Evolutionary conservation across 2,797 vertebrate genomes (phyloP), one percentile per base, ranked within the genome.

Genomic region (Dermochelys coriacea): DNA sequence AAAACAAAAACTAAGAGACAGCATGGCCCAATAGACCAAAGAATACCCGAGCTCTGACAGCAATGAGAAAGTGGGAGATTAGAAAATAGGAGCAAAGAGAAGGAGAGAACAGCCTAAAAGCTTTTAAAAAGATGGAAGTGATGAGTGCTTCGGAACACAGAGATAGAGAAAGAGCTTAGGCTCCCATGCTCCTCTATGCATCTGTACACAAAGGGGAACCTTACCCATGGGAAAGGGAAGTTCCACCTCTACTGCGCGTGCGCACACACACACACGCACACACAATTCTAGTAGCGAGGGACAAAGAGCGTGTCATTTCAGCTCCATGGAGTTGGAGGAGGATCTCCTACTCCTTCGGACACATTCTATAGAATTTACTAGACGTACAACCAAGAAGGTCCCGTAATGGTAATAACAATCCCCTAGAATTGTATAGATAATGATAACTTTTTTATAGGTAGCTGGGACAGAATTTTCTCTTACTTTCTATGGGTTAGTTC

Each of bases 181-280:
- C 55, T 71, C n/a, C 45, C 21, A 71, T n/a, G 49, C 18, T 79
- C 50, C 84, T 88, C 2, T 21, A 45, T 5, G 0, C 25, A 52
- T 75, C 71, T 29, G 25, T 15, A 29, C 27, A 6, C 41, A 41
- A 75, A 75, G 41, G 41, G 41, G 71, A 75, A 75, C 23, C 41
- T 75, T 16, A 45, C 45, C 12, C 52, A 83, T 0, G 0, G 37
- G 71, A 9, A 0, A 50, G 12, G 1, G 2, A 64, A 79, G 23
- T 1, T 89, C 27, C 75, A 52, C 61, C 10, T 81, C 61, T 77
- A 45, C 54, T 61, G 23, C 0, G 1, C 34, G 3, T 54, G 16
- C 2, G 31, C 0, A 9, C 10, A 41, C 41, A 5, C 57, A 31
- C 27, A 6, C 55, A 57, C 55, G 6, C 55, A 29, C 0, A 4